Evolutionary conservation across 2,113 vertebrate genomes (phyloP).

Genomic region (Cinclus mexicanus): DNA sequence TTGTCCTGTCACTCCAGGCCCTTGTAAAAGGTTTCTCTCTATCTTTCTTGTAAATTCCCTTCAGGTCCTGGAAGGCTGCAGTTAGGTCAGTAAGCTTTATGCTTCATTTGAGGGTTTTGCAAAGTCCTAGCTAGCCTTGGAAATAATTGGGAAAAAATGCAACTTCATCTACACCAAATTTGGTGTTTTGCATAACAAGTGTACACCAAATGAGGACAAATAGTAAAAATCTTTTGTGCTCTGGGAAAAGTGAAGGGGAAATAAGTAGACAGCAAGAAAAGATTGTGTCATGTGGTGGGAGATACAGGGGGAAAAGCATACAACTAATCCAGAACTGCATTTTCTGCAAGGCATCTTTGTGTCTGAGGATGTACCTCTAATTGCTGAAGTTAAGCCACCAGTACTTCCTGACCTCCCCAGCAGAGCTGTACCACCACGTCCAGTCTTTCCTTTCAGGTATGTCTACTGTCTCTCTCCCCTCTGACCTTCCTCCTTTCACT

Average conservation of each 20-base stretch:
- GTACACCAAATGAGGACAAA: neutral
- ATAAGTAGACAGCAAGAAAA: neutral
- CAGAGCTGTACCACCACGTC: neutral
- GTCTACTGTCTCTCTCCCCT: neutral
- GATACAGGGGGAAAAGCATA: neutral
- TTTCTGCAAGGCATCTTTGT: neutral
- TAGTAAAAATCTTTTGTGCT: neutral
- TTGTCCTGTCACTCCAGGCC: neutral
- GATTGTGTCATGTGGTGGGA: rapidly evolving
- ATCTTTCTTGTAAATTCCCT: neutral
- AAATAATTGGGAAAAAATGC: neutral
- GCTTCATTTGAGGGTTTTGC: neutral
- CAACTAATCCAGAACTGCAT: neutral
- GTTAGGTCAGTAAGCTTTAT: neutral
- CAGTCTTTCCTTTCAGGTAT: neutral
- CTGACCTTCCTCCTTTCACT: neutral
- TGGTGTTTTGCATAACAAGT: neutral
- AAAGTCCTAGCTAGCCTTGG: neutral
- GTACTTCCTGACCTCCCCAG: neutral
- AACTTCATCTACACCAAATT: neutral
- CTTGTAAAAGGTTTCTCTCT: neutral
- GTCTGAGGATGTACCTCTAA: neutral
- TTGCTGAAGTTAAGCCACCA: neutral
- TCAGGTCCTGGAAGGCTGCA: neutral
- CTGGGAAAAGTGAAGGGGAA: neutral